Conservation (phyloP, 2,113 vertebrate genomes). For the Halcyon malimbica region DNA sequence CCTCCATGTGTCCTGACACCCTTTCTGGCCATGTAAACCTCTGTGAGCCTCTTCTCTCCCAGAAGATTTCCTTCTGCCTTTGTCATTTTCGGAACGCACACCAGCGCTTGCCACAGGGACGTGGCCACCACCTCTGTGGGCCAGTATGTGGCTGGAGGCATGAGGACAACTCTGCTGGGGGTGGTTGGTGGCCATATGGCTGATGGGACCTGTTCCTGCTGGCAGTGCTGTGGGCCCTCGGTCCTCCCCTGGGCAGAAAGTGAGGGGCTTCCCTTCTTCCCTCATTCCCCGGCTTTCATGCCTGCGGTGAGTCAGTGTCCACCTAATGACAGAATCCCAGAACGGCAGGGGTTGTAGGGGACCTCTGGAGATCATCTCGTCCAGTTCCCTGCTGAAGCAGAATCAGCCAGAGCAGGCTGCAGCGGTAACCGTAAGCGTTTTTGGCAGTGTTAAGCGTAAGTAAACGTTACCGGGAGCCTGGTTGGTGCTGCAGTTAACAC, state of each 20-base stretch:
- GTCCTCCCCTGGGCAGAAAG: not conserved
- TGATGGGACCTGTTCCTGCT: rapidly evolving
- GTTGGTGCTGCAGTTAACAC: not conserved
- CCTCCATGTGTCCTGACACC: not conserved
- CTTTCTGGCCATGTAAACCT: rapidly evolving
- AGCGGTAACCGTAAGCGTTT: too few relatives aligned
- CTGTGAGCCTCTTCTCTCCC: rapidly evolving
- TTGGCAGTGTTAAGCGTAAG: not conserved
- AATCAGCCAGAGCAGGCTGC: not conserved
- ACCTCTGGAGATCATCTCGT: not conserved
- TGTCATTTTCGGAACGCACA: rapidly evolving
- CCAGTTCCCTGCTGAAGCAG: not conserved
- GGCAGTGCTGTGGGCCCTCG: rapidly evolving
- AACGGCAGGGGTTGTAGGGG: not conserved
- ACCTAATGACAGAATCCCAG: not conserved
- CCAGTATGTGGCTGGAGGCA: not conserved
- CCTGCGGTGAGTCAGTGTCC: rapidly evolving
- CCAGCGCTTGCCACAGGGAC: rapidly evolving
- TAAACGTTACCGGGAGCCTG: not conserved
- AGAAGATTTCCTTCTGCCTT: not conserved
- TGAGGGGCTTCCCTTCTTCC: not conserved
- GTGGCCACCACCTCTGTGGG: rapidly evolving
- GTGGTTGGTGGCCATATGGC: not conserved
- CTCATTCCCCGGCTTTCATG: rapidly evolving
- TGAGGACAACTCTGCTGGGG: rapidly evolving